These are phyloP conservation scores for Hylomyscus alleni DNA, from an alignment of 2,797 vertebrate genomes.

Conservation along the genomic window DNA sequence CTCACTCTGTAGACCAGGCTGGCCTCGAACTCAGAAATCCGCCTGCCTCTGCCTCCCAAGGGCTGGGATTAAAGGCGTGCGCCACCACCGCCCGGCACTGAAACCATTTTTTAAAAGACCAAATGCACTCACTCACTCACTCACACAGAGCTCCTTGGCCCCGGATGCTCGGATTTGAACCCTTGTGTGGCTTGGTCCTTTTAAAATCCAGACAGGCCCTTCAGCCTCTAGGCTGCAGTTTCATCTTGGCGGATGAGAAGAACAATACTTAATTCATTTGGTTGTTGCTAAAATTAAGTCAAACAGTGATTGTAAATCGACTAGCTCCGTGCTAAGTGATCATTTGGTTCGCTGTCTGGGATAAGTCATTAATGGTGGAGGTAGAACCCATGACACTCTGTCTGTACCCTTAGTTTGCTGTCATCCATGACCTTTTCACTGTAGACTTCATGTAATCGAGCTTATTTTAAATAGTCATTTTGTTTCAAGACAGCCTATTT, in stretches of 20 bases:
- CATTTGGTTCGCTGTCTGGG: neutral
- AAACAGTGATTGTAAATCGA: neutral
- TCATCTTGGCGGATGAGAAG: neutral
- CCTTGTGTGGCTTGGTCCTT: neutral
- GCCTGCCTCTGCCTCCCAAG: no score
- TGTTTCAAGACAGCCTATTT: slow-evolving; percentile 30
- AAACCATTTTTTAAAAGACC: neutral
- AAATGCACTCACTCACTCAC: neutral
- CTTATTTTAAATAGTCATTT: slow-evolving; percentile 51
- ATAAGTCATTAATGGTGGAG: neutral
- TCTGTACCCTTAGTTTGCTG: neutral
- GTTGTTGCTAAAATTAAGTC: neutral
- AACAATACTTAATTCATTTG: neutral
- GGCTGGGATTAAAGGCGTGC: no score
- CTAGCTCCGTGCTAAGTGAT: neutral
- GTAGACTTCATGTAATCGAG: slow-evolving; percentile 25
- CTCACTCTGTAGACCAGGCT: no score
- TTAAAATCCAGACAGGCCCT: neutral
- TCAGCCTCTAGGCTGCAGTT: neutral
- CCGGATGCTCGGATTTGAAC: neutral
- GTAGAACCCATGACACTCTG: neutral
- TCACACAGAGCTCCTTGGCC: neutral
- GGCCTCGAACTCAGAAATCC: no score
- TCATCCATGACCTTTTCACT: neutral
- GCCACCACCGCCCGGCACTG: neutral